Percentiles rank a stretch among this genome's conserved stretches.
phyloP scores from a whole-genome alignment of 2,797 vertebrate genomes.

The Chaetodon trifasciatus region DNA sequence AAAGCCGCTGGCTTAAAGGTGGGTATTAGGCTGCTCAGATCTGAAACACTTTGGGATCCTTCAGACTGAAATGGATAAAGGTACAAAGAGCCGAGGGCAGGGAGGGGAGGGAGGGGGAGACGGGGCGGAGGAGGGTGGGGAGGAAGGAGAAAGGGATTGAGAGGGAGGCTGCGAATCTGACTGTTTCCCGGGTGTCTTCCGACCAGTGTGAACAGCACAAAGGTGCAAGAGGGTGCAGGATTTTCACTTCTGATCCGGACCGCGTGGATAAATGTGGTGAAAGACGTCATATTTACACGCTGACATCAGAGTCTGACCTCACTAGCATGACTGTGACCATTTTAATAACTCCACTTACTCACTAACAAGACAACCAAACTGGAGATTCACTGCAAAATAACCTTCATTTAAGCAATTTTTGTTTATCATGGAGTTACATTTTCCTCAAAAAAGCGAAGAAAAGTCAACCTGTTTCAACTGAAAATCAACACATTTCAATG shows the following conservation, averaged over 20 bases:
- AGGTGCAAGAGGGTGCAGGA: neutral
- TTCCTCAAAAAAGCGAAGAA: neutral
- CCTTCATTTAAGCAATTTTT: too few relatives aligned
- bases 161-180: slow-evolving; percentile 13
- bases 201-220: neutral
- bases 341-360: too few relatives aligned
- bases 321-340: neutral
- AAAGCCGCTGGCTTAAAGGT: slow-evolving; percentile 76
- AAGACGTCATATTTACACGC: too few relatives aligned
- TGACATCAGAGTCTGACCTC: neutral
- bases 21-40: slow-evolving; percentile 77
- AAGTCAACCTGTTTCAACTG: neutral
- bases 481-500: neutral
- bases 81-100: slow-evolving; percentile 77
- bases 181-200: slow-evolving; percentile 7
- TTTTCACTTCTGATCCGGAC: neutral
- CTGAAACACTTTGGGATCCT: slow-evolving; percentile 87
- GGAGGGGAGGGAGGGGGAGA: slow-evolving; percentile 26
- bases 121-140: slow-evolving; percentile 53
- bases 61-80: slow-evolving; percentile 86
- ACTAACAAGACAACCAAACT: neutral
- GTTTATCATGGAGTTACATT: neutral
- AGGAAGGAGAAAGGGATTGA: slow-evolving; percentile 16
- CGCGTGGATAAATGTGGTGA: neutral
- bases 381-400: neutral